A percentile compares a stretch with the other conserved stretches of the same genome.
Conservation (phyloP, 1,140 invertebrate genomes). For the Anadara kagoshimensis region DNA sequence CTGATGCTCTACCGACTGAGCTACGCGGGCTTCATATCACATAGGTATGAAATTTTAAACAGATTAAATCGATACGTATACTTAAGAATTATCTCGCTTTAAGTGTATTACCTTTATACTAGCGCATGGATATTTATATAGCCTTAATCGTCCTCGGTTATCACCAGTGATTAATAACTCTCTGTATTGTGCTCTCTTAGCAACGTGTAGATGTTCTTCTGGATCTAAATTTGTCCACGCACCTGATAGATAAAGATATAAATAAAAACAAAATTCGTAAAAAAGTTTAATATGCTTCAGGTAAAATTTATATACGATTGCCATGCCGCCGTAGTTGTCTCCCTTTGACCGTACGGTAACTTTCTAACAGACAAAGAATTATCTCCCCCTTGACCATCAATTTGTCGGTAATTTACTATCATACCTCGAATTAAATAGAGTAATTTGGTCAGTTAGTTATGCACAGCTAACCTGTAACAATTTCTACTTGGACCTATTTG, state of each 20-base stretch:
- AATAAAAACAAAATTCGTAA: not conserved
- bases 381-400: too few species aligned
- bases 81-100: not conserved
- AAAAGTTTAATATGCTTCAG: not conserved
- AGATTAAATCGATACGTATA: not conserved
- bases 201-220: constrained; percentile 88
- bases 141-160: constrained; percentile 92
- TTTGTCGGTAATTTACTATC: too few species aligned
- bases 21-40: constrained; percentile 42
- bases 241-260: constrained; percentile 72
- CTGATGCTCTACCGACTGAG: constrained; percentile 63
- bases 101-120: constrained; percentile 81
- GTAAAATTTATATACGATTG: not conserved
- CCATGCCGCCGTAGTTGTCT: not conserved
- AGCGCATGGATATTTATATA: constrained; percentile 87
- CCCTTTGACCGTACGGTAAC: too few species aligned
- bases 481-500: too few species aligned
- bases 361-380: too few species aligned
- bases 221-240: constrained; percentile 92
- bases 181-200: constrained; percentile 80
- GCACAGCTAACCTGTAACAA: too few species aligned
- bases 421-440: too few species aligned
- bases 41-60: not conserved
- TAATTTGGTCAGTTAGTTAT: too few species aligned
- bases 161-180: constrained; percentile 87